Base-by-base conservation (phyloP, 1,140 invertebrate species). In the Cydia fagiglandana region DNA sequence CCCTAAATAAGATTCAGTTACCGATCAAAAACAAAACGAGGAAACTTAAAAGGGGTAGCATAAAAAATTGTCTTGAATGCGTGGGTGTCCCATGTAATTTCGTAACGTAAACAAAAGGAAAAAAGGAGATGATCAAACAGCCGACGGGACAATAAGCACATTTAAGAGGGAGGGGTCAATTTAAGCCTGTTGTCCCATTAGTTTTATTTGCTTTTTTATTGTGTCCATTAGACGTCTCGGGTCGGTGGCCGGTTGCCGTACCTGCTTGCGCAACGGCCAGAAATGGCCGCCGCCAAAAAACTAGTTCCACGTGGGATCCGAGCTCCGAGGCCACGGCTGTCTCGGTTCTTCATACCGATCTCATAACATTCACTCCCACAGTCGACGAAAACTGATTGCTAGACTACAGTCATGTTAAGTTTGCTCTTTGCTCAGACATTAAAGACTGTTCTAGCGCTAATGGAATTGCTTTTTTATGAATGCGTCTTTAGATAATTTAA, bases 251-350 rank as follows among this genome's bases (percentile, higher is more conserved):
- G 83, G 77, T 38, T 74, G 80, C 75, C 24, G 81, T 86, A 85
- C 82, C 83, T 83, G 83, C 81, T 92, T 92, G 86, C 88, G 86
- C 85, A 92, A 92, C 82, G 85, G 78, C 74, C 81, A 84, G 73
- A 89, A 88, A 90, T 88, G 86, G 81, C 81, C 81, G 81, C 74
- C 84, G 88, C 88, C 84, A 91, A 90, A 92, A 92, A 92, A 91
- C 90, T 88, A 90, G 87, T 87, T 86, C 82, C 86, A 88, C 82
- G 83, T 85, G 84, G 83, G 84, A 84, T 76, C 75, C 12, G 64
- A 78, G 78, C 79, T 76, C 38, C 64, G 64, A 77, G 76, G 77
- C 78, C 78, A 76, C 30, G 77, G 50, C 73, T 76, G 45, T 30
- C 20, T 38, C 53, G 66, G 70, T 73, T 53, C 61, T 30, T 77